Base-by-base conservation (phyloP, 2,797 vertebrate genomes). In the Chiloscyllium punctatum region DNA sequence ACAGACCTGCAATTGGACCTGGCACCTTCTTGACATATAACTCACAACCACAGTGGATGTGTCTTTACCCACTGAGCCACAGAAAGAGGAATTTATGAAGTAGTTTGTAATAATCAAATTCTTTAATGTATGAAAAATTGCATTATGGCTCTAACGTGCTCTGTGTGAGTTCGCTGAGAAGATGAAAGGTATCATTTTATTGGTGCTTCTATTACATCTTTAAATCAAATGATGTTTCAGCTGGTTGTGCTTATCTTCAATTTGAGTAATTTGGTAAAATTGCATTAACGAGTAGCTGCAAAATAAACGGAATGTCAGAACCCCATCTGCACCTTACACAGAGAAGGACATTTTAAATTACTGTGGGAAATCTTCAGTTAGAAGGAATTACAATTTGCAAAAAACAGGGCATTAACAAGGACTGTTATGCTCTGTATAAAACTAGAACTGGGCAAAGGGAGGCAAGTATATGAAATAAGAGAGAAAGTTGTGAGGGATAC, bases 291-390 rank as follows among this genome's bases (percentile, higher is more conserved):
- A 92, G 62, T 69, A 68, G 62, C 90, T 92, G 90, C 90, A 92
- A 92, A 92, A 92, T 92, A 92, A 92, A 92, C 66, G 66, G 90
- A 66, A 92, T 92, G 90, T 92, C 90, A 92, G 90, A 92, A 92
- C 21, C n/a, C 66, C 66, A 92, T 68, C 90, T 92, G 90, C 66
- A 92, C 90, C 90, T 13, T 69, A 42, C 66, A 48, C n/a, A 69
- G 90, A 92, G 90, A 15, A 69, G 62, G 90, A 92, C 90, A n/a
- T 92, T 92, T 92, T 92, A 92, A 92, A 92, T 92, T 92, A 92
- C 90, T 92, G n/a, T 92, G 90, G 90, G 90, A 92, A 92, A 92
- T 92, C 90, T 92, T 92, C 90, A 69, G 90, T 92, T 92, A 92
- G 66, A 69, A 69, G n/a, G 90, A 92, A 92, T 92, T 92, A 92